Conservation (phyloP, 92 coral and sea anemone species). For the Parazoanthus swiftii region DNA sequence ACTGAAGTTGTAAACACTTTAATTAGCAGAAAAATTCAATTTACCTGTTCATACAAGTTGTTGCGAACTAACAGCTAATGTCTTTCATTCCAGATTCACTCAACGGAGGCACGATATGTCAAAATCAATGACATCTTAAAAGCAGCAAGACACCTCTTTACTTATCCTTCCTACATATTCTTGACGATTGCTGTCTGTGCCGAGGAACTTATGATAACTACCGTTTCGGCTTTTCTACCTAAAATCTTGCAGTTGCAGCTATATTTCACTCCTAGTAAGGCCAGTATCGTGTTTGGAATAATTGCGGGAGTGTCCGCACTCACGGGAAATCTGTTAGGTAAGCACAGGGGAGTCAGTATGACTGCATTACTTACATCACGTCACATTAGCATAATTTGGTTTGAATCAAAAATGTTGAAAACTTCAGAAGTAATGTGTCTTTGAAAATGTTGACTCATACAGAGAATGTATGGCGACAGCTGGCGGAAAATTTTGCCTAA, state of each 20-base stretch:
- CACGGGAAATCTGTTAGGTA: slow-evolving; percentile 79
- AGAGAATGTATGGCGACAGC: no score
- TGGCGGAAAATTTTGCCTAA: no score
- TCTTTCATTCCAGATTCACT: not conserved
- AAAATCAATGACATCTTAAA: slow-evolving; percentile 62
- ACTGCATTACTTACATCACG: no score
- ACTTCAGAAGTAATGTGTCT: no score
- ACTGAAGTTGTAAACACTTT: no score
- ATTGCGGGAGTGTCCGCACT: slow-evolving; percentile 64
- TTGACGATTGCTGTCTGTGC: slow-evolving; percentile 67
- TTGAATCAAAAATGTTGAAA: no score
- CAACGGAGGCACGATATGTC: slow-evolving; percentile 45
- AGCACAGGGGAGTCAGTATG: slow-evolving; percentile 1
- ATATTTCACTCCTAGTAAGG: slow-evolving; percentile 50
- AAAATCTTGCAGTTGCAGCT: slow-evolving; percentile 73
- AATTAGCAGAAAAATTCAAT: not conserved
- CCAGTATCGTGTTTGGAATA: slow-evolving; percentile 69
- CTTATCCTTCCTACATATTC: slow-evolving; percentile 63
- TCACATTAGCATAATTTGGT: no score
- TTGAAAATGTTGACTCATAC: no score
- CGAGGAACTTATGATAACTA: slow-evolving; percentile 60
- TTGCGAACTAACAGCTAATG: not conserved
- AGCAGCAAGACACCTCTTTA: slow-evolving; percentile 69
- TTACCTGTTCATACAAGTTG: not conserved
- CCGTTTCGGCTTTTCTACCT: slow-evolving; percentile 76